phyloP scores from a whole-genome alignment of 2,113 vertebrate species.

The Heliornis fulica region DNA sequence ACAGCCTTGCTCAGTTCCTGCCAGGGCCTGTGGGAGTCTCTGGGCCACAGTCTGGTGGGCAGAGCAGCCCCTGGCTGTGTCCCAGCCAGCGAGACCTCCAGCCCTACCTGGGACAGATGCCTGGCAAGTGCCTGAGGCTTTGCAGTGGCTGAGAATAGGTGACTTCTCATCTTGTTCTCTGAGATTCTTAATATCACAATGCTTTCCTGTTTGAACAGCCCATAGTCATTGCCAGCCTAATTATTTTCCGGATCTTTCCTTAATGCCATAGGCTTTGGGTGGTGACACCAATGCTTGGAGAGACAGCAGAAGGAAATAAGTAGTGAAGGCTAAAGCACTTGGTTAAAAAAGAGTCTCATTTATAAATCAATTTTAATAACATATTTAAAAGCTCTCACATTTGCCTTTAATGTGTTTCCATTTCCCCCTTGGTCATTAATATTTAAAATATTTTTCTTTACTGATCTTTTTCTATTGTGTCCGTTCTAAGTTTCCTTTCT shows the following conservation, averaged over 20 bases:
- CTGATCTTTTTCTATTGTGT: slow-evolving; percentile 59
- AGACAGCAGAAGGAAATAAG: slow-evolving; percentile 57
- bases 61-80: neutral
- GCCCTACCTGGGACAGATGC: neutral
- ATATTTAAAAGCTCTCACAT: slow-evolving; percentile 72
- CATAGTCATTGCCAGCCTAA: neutral
- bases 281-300: slow-evolving; percentile 43
- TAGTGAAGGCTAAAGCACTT: slow-evolving; percentile 57
- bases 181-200: neutral
- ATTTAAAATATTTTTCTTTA: slow-evolving; percentile 70
- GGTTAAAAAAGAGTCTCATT: slow-evolving; percentile 64
- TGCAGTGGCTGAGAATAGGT: neutral
- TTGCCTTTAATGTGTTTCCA: slow-evolving; percentile 69
- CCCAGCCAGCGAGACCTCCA: neutral
- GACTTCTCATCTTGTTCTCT: neutral
- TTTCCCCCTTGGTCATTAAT: slow-evolving; percentile 55
- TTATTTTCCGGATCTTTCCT: neutral
- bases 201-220: neutral
- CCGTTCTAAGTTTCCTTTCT: slow-evolving; percentile 31
- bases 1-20: neutral
- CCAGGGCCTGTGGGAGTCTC: accelerated
- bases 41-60: accelerated
- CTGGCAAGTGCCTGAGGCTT: neutral
- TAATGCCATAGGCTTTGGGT: neutral
- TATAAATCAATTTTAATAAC: slow-evolving; percentile 72